Conservation (phyloP, 2,113 vertebrate genomes). For the Lophius piscatorius region DNA sequence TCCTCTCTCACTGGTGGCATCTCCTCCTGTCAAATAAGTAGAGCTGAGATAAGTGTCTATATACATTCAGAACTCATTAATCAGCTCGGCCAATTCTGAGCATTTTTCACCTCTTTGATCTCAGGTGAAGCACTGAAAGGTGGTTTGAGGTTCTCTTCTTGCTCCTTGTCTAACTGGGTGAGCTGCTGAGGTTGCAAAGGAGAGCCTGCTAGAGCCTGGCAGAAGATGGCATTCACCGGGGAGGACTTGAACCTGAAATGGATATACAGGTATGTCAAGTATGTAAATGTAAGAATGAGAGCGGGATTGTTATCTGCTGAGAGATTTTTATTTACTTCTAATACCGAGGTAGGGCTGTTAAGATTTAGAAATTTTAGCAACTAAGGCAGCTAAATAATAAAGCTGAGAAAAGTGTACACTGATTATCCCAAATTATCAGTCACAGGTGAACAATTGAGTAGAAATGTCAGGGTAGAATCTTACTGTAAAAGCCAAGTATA, state of each 20-base stretch:
- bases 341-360: too few relatives aligned
- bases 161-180: constrained; percentile 88
- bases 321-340: too few relatives aligned
- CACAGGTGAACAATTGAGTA: too few relatives aligned
- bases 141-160: constrained; percentile 87
- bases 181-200: constrained; percentile 90
- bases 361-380: too few relatives aligned
- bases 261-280: too few relatives aligned
- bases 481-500: too few relatives aligned
- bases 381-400: too few relatives aligned
- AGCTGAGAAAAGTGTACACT: too few relatives aligned
- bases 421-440: too few relatives aligned
- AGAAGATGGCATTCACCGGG: constrained; percentile 96
- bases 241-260: constrained; percentile 87
- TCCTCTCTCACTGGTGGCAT: constrained; percentile 84
- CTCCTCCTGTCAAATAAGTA: constrained; percentile 80
- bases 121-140: constrained; percentile 86
- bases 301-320: too few relatives aligned
- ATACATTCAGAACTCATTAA: background rate
- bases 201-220: constrained; percentile 92
- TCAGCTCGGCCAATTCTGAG: background rate
- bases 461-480: too few relatives aligned
- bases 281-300: too few relatives aligned
- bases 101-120: constrained; percentile 74
- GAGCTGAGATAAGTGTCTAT: background rate